Evolutionary conservation across 2,797 vertebrate species (phyloP).

Genomic region (Micromesistius poutassou): DNA sequence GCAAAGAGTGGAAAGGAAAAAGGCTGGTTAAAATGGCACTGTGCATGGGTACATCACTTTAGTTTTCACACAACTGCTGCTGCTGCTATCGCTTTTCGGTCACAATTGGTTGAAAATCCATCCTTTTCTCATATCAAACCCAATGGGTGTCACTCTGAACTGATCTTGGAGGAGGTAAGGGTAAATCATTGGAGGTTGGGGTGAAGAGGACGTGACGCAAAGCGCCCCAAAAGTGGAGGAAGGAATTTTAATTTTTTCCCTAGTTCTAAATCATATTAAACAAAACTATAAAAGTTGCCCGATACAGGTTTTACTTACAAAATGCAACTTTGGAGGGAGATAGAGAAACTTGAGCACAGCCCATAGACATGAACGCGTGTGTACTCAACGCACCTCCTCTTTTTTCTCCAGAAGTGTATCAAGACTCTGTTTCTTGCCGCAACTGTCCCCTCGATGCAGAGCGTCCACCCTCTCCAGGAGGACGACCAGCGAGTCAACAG

Average conservation of each 20-base stretch:
- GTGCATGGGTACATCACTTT: neutral
- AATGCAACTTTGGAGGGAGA: too few relatives aligned
- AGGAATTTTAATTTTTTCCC: too few relatives aligned
- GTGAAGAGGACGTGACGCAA: neutral
- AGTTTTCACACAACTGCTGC: neutral
- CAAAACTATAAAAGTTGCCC: too few relatives aligned
- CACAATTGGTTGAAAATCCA: neutral
- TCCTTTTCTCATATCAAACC: neutral
- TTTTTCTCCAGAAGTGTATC: conserved; percentile 75
- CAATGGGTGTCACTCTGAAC: neutral
- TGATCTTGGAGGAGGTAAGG: neutral
- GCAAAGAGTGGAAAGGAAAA: conserved; percentile 20
- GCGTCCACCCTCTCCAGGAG: conserved; percentile 79
- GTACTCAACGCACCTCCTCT: conserved; percentile 72
- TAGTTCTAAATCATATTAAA: too few relatives aligned
- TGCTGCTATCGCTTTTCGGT: neutral
- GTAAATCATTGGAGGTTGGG: neutral
- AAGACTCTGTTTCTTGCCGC: conserved; percentile 80
- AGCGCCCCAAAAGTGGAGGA: neutral
- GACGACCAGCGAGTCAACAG: conserved; percentile 58
- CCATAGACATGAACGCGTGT: neutral
- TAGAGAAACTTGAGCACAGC: too few relatives aligned
- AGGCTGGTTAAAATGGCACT: neutral
- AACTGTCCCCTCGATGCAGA: conserved; percentile 74
- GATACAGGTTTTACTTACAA: too few relatives aligned